Evolutionary conservation across 2,888 invertebrate species (phyloP).

Genomic region (Lissonota sp.): DNA sequence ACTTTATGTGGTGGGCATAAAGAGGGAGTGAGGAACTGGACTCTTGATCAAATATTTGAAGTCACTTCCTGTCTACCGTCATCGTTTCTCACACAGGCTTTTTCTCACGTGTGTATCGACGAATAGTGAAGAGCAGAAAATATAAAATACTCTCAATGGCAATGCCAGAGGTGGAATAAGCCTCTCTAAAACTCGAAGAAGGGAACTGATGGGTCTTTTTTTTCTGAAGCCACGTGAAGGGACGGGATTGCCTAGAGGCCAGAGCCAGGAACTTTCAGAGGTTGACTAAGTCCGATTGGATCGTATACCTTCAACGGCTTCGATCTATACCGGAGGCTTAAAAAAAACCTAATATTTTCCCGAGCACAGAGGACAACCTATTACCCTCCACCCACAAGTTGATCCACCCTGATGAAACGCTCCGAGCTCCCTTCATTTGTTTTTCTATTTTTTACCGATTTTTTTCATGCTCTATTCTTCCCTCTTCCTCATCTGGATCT

Average conservation of each 20-base stretch:
- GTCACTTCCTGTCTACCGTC: conserved; percentile 75
- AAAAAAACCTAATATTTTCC: conserved; percentile 35
- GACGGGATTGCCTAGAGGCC: conserved; percentile 31
- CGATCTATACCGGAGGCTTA: conserved; percentile 51
- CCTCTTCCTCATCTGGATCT: conserved; percentile 30
- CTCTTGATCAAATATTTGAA: conserved; percentile 75
- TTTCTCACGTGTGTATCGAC: conserved; percentile 57
- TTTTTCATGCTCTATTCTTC: conserved; percentile 30
- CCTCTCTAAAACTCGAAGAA: conserved; percentile 20
- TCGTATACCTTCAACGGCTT: conserved; percentile 30
- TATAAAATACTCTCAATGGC: conserved; percentile 4
- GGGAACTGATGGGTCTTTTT: conserved; percentile 21
- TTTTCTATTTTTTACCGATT: conserved; percentile 31
- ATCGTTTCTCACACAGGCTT: conserved; percentile 26
- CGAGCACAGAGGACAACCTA: conserved; percentile 28
- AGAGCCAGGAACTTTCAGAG: neutral
- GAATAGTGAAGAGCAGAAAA: conserved; percentile 4
- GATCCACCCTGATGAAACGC: neutral
- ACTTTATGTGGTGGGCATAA: conserved; percentile 50
- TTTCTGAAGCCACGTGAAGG: conserved; percentile 17
- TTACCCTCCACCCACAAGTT: conserved; percentile 33
- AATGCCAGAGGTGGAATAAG: conserved; percentile 8
- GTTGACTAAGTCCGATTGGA: conserved; percentile 39
- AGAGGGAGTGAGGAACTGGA: conserved; percentile 59
- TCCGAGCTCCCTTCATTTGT: conserved; percentile 18